Base-by-base conservation (phyloP, 2,797 vertebrate genomes). In the Scyliorhinus canicula region DNA sequence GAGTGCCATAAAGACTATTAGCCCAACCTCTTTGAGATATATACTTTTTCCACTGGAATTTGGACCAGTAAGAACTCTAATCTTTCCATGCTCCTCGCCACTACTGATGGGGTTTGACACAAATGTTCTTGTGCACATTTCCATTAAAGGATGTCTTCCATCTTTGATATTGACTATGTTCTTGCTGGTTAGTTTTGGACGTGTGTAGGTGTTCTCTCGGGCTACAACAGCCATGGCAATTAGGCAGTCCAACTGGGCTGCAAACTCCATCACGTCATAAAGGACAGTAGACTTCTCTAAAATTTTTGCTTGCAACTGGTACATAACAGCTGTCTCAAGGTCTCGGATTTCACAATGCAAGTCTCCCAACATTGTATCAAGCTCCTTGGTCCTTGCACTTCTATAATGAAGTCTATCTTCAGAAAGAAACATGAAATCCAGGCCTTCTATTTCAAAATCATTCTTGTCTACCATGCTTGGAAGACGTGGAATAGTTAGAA, bases 1-100 rank as follows among this genome's bases (percentile, higher is more conserved):
- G 95, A 99, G 97, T 96, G 98, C 98, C 99, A 99, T 99, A 97
- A 99, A 99, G 93, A 99, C 98, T 96, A 99, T 98, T 96, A 99
- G 97, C 95, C 99, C 99, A 91, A 97, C 98, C 97, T 99, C 98
- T 96, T 99, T 99, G 95, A 99, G 97, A 96, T 98, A 99, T 95
- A 99, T 97, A 60, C 99, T 99, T 96, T 99, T 99, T 95, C 99
- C 99, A 95, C 98, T 99, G 63, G 99, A 99, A 96, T 99, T 99
- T 63, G 99, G 99, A 28, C 99, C 99, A 0, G 99, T 99, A 96
- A 99, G 97, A 95, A 99, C 97, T 96, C 99, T 99, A 95, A 99
- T 97, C 96, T 98, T 97, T 55, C 97, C 97, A 85, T 97, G 96
- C 0, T 96, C 96, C 95, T 98, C 98, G 0, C 96, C 96, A 0